Evolutionary conservation across 2,888 invertebrate genomes (phyloP), one percentile per base, ranked within the genome.

Genomic region (Nephrocerus scutellatus): DNA sequence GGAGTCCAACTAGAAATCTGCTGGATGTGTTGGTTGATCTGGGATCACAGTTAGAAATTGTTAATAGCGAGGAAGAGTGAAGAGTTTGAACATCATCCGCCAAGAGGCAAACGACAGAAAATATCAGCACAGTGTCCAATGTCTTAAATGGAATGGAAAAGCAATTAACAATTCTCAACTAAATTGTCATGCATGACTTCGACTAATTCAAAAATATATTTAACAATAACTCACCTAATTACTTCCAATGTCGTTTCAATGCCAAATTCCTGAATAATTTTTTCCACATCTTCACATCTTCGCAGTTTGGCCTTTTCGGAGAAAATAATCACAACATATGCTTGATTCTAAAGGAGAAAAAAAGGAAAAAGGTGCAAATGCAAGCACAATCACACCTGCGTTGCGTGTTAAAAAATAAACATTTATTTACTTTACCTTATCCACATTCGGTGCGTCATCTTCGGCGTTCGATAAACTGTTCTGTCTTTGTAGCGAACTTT

Each of bases 231-330:
- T 30, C 25, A 64, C 64, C 63, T 62, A 7, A 67, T 47, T 30
- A 62, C 51, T 46, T 67, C 68, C 37, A 67, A 46, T 5, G 59
- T 60, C 18, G 66, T 66, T 24, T 57, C 48, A 26, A 67, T 59
- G 28, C 56, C 60, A 43, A 62, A 62, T 50, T 67, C 67, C 42
- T 64, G 58, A 12, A 66, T 50, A 32, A 67, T 65, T 47, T 63
- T 66, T 34, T 62, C 65, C 28, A 67, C 60, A 57, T 67, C 67
- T 41, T 61, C 55, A 16, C 67, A 65, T 39, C 60, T 59, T 2
- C 57, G 52, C 30, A 56, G 42, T 41, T 56, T 63, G 3, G 67
- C 59, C 47, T 63, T 66, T 33, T 59, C 61, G 24, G 67, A 64
- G 43, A 67, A 67, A 48, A 59, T 60, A 13, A 67, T 59, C 4